Base-by-base conservation (phyloP, 2,888 invertebrate species). In the Tinea trinotella region DNA sequence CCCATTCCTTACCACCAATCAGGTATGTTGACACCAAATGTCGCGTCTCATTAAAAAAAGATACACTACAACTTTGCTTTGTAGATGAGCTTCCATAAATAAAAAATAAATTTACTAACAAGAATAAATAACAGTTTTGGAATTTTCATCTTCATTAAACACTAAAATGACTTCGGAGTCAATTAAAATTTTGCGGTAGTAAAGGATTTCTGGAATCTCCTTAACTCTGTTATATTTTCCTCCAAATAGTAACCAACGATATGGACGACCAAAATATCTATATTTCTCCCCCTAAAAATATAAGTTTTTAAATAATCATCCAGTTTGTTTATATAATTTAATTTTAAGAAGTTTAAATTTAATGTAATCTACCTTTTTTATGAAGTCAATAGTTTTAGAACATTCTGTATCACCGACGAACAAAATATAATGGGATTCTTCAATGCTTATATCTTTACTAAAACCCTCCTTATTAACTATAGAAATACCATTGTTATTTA, bases 111-210 rank as follows among this genome's bases (percentile, higher is more conserved):
- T 1, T 17, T 10, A 52, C 52, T 52, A 24, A 52, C 52, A n/a
- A 17, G 24, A 15, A 18, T 52, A 22, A 10, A 52, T 34, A 15
- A 22, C n/a, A 22, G 17, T 34, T 4, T 2, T 4, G 3, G 52
- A 36, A 12, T 18, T 18, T 4, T 53, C 19, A 18, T 18, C 53
- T n/a, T 12, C 12, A 36, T 4, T 19, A 3, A 36, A 19, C 3
- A 22, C 22, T 3, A 53, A n/a, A 4, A 53, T 12, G n/a, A 53
- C 53, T 10, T 53, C 53, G 5, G 36, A 35, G 20, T 53, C 53
- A 19, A 36, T 18, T n/a, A 35, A 12, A 36, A 53, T 35, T 13
- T 53, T 36, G 10, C 35, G 15, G 10, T 36, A n/a, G 10, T 17
- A 10, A 20, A 36, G 6, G 20, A 10, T 18, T 6, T 19, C 13